Base-by-base conservation (phyloP, 1,140 invertebrate species). In the Zaprionus gabonicus region DNA sequence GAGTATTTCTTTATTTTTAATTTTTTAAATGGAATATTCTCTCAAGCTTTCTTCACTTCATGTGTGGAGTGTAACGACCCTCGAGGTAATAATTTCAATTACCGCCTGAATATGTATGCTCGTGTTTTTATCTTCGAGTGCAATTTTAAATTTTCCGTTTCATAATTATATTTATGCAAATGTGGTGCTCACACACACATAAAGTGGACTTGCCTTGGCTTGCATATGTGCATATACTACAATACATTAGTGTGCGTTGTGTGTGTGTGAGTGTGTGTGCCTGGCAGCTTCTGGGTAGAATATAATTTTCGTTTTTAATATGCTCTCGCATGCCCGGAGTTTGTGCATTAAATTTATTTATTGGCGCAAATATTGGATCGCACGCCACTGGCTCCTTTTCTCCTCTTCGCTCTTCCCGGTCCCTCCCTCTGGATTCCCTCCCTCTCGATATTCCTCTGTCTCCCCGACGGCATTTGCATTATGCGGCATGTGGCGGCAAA, bases 291-390 rank as follows among this genome's bases (percentile, higher is more conserved):
- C 81, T 78, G 78, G 80, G 78, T 68, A 81, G 84, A 88, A 82
- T 82, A 88, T 85, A 91, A 88, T 91, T 91, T 85, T 83, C 80
- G 79, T 88, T 91, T 91, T 91, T 91, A 91, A 91, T 91, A 91
- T 91, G 79, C 88, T 90, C 78, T 81, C 83, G 84, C 83, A 85
- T 88, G 82, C 71, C 62, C 76, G 81, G 81, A 88, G 86, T 85
- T 90, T 77, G 78, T 82, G 82, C 84, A 91, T 90, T 91, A 91
- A 91, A 83, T 76, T 91, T 91, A 90, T 90, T 91, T 91, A 91
- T 91, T 91, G 81, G 65, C 71, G 80, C 90, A 88, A 87, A 88
- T 91, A 91, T 91, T 91, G 88, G 84, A 91, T 91, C 85, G 78
- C 85, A 90, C 90, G 81, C 69, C 56, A 78, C 69, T 83, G 81